phyloP scores from a whole-genome alignment of 2,888 invertebrate species.

The Conus canariensis region DNA sequence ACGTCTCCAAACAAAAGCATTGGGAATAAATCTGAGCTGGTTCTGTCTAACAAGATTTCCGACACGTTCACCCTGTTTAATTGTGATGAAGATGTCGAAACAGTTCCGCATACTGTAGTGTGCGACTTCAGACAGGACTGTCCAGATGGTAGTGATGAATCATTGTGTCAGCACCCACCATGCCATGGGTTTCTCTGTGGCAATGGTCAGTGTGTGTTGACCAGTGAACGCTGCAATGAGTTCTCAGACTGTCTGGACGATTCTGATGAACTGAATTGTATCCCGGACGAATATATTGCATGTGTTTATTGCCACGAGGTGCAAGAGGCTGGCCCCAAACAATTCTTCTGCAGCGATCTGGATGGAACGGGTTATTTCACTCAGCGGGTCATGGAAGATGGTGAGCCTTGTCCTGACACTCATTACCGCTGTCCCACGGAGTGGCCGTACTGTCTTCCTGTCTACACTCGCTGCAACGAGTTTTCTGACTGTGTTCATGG shows the following conservation, averaged over 20 bases:
- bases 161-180: background rate
- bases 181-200: background rate
- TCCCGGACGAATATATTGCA: background rate
- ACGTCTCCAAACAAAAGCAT: too few species aligned
- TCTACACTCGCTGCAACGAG: background rate
- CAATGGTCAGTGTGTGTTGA: background rate
- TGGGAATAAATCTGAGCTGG: background rate
- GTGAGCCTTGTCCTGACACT: background rate
- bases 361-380: conserved; percentile 15
- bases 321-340: background rate
- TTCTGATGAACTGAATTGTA: background rate
- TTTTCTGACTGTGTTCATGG: conserved; percentile 15
- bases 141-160: conserved; percentile 7
- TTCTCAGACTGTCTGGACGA: conserved; percentile 6
- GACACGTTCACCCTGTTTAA: background rate
- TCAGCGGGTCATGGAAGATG: background rate
- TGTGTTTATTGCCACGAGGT: too few species aligned
- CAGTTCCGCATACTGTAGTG: background rate
- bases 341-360: background rate
- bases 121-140: conserved; percentile 15
- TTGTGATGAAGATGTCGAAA: background rate
- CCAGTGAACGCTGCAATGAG: background rate
- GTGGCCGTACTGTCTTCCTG: background rate
- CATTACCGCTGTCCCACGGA: background rate
- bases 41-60: background rate